A percentile compares a stretch with the other conserved stretches of the same genome.
Conservation (phyloP, 2,888 invertebrate species). For the Horisme vitalbata region DNA sequence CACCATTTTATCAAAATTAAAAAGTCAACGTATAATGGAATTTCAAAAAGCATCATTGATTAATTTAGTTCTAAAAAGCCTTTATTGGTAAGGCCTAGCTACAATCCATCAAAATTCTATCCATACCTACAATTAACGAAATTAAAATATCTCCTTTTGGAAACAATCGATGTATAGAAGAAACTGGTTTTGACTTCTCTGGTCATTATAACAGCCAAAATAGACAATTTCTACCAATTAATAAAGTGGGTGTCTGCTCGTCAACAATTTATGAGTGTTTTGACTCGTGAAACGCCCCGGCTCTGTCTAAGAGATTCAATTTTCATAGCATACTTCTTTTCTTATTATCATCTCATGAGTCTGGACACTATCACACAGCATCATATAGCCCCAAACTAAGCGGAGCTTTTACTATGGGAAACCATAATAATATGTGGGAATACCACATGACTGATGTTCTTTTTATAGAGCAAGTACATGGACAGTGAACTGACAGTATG, state of each 20-base stretch:
- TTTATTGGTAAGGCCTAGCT: background rate
- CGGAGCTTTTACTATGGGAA: too few species aligned
- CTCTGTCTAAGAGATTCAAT: too few species aligned
- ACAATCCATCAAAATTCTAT: slow-evolving; percentile 10
- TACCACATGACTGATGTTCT: too few species aligned
- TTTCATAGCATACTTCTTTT: too few species aligned
- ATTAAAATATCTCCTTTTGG: slow-evolving; percentile 8
- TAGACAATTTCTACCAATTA: slow-evolving; percentile 19
- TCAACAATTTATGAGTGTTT: slow-evolving; percentile 21
- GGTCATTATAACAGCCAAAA: slow-evolving; percentile 16
- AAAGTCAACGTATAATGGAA: background rate
- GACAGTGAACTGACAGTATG: too few species aligned
- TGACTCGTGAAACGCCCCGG: too few species aligned
- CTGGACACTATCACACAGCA: too few species aligned
- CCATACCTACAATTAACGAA: slow-evolving; percentile 9
- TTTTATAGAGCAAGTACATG: too few species aligned
- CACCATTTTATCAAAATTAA: background rate
- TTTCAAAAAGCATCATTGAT: background rate
- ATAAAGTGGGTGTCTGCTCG: slow-evolving; percentile 16
- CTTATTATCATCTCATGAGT: too few species aligned
- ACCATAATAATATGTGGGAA: too few species aligned
- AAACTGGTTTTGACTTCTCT: slow-evolving; percentile 3
- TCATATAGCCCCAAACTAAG: too few species aligned
- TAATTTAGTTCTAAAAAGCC: background rate
- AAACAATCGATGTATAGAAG: slow-evolving; percentile 6